These are phyloP conservation scores for Nebria brevicollis DNA, from an alignment of 2,888 invertebrate genomes.

Conservation along the genomic window DNA sequence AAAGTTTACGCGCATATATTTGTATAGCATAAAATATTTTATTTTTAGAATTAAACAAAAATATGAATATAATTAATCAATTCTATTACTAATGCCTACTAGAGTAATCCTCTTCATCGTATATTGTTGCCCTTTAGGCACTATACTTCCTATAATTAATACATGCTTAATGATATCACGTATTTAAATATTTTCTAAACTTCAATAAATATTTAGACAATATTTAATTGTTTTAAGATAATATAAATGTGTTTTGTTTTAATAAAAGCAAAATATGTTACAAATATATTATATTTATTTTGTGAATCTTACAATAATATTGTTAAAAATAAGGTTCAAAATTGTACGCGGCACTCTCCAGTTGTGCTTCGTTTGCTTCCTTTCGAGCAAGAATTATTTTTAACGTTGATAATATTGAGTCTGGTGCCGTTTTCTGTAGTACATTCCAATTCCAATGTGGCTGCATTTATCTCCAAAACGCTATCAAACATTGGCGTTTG, in stretches of 20 bases:
- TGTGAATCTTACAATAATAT: not conserved
- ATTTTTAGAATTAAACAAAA: too few species aligned
- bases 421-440: constrained; percentile 55
- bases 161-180: too few species aligned
- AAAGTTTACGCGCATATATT: too few species aligned
- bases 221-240: too few species aligned
- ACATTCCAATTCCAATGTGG: constrained; percentile 70
- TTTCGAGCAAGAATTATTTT: constrained; percentile 53
- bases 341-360: constrained; percentile 52
- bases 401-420: constrained; percentile 48
- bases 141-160: too few species aligned
- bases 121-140: too few species aligned
- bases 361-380: constrained; percentile 55
- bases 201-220: too few species aligned
- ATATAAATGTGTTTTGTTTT: not conserved
- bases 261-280: constrained; percentile 11
- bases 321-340: not conserved
- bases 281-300: constrained; percentile 22
- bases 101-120: too few species aligned
- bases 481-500: constrained; percentile 59
- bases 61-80: too few species aligned
- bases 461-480: constrained; percentile 71
- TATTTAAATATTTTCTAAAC: too few species aligned
- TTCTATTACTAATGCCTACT: too few species aligned
- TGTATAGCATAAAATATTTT: too few species aligned